Evolutionary conservation across 2,888 invertebrate genomes (phyloP).

Genomic region (Suillia variegata): DNA sequence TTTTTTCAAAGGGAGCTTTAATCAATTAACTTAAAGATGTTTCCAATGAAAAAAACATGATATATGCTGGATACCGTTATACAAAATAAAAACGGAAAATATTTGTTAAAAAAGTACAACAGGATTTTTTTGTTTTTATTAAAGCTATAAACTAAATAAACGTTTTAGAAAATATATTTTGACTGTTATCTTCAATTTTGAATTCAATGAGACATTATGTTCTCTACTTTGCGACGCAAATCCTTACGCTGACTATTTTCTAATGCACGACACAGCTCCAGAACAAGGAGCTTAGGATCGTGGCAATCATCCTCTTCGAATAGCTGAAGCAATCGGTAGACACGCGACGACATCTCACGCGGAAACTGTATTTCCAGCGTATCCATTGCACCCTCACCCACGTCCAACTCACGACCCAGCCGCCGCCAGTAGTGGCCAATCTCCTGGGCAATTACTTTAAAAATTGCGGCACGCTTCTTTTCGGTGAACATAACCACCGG

Average conservation of each 20-base stretch:
- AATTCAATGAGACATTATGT: constrained; percentile 35
- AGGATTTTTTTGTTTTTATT: too few relatives aligned
- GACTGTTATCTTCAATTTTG: too few relatives aligned
- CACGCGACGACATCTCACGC: constrained; percentile 45
- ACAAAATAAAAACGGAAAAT: too few relatives aligned
- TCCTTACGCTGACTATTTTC: constrained; percentile 46
- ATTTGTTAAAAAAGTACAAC: too few relatives aligned
- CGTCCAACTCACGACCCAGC: constrained; percentile 49
- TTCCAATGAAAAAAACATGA: too few relatives aligned
- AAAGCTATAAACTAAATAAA: too few relatives aligned
- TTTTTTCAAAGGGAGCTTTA: too few relatives aligned
- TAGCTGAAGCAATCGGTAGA: constrained; percentile 45
- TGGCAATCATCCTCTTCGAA: constrained; percentile 52
- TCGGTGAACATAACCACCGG: constrained; percentile 31
- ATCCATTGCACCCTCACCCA: constrained; percentile 54
- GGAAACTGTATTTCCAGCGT: constrained; percentile 46
- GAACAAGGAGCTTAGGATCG: constrained; percentile 34
- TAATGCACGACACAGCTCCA: constrained; percentile 42
- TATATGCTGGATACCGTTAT: too few relatives aligned
- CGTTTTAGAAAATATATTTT: too few relatives aligned
- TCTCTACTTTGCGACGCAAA: constrained; percentile 36
- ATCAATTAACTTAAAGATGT: too few relatives aligned
- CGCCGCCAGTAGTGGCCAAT: constrained; percentile 55
- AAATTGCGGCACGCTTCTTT: constrained; percentile 46
- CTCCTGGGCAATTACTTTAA: constrained; percentile 46